Conservation (phyloP, 2,113 vertebrate species). For the Neodon shergylaensis region DNA sequence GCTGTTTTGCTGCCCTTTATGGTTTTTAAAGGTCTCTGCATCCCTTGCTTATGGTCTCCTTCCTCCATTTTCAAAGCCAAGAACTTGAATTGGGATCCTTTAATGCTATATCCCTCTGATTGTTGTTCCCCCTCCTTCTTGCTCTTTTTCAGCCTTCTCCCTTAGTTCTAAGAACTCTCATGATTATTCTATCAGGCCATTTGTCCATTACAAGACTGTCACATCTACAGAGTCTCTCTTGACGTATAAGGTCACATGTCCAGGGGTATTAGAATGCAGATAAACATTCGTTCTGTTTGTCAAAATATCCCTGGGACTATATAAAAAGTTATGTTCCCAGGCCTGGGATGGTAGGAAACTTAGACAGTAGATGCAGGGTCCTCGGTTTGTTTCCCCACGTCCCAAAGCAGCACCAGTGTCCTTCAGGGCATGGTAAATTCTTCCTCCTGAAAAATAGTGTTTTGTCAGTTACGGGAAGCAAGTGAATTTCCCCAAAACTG, state of each 20-base stretch:
- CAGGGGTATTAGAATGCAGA: not conserved
- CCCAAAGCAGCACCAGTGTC: not conserved
- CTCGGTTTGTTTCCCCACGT: not conserved
- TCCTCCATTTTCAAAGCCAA: not conserved
- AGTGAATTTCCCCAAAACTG: not conserved
- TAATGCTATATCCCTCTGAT: not conserved
- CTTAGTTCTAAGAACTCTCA: not conserved
- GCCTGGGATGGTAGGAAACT: not conserved
- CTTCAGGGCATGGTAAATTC: not conserved
- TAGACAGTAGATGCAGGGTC: not conserved
- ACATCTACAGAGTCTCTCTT: not conserved
- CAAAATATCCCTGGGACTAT: not conserved
- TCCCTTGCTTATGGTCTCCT: not conserved
- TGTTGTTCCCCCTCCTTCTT: not conserved
- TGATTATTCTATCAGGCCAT: not conserved
- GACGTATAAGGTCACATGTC: not conserved
- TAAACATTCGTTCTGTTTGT: not conserved
- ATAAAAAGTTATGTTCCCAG: not conserved
- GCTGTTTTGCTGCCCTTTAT: not conserved
- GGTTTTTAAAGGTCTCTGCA: not conserved
- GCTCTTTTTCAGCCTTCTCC: not conserved
- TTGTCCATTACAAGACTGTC: not conserved
- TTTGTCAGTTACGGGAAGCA: not conserved
- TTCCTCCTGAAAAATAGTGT: not conserved
- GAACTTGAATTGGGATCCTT: accelerated